These are phyloP conservation scores for Leucosticte australis DNA, from an alignment of 2,113 vertebrate genomes.

Conservation along the genomic window DNA sequence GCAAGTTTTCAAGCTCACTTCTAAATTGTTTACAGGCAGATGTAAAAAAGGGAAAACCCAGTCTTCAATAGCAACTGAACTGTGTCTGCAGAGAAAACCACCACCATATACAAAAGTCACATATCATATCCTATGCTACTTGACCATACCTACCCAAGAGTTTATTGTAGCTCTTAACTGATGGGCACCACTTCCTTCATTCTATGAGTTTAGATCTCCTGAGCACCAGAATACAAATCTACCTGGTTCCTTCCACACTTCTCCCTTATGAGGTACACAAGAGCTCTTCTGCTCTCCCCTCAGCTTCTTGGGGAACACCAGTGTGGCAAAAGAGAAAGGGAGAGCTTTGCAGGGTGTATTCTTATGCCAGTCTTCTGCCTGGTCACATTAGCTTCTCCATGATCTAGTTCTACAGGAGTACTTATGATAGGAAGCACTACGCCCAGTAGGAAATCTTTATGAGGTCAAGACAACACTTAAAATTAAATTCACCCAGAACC, in stretches of 20 bases:
- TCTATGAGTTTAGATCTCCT: neutral
- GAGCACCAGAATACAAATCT: neutral
- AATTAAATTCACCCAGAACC: neutral
- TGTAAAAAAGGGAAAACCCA: neutral
- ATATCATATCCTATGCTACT: neutral
- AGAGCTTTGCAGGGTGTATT: neutral
- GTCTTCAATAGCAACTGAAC: neutral
- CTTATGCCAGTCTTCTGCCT: neutral
- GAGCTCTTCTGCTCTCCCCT: neutral
- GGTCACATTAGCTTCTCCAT: neutral
- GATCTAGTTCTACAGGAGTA: neutral
- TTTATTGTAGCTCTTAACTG: neutral
- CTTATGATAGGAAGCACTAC: neutral
- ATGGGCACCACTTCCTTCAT: neutral
- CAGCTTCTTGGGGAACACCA: neutral
- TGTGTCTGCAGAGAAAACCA: neutral
- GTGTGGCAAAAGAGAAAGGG: neutral
- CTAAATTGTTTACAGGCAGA: neutral
- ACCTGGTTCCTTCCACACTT: neutral
- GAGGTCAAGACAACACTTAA: neutral
- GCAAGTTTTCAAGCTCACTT: neutral
- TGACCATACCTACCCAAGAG: neutral
- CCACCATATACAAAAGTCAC: neutral
- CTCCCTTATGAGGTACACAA: neutral
- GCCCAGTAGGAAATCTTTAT: neutral